phyloP scores from a whole-genome alignment of 2,113 vertebrate species.

The Ceyx margarethae region DNA sequence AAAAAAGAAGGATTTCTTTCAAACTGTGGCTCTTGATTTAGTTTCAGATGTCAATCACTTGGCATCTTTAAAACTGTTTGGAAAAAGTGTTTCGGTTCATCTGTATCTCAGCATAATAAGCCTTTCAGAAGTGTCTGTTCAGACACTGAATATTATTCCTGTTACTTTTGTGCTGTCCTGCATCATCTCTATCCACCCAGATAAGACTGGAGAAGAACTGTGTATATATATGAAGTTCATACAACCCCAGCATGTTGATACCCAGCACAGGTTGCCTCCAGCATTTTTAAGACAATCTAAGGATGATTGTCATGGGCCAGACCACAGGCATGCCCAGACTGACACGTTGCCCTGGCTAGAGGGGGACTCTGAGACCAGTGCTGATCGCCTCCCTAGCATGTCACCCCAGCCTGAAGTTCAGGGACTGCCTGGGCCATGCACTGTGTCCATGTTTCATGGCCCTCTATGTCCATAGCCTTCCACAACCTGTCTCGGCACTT shows the following conservation, averaged over 20 bases:
- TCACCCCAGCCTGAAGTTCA: not conserved
- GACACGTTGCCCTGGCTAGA: not conserved
- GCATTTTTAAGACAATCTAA: not conserved
- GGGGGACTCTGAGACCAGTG: no score
- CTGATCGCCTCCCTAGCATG: not conserved
- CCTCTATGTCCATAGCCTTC: not conserved
- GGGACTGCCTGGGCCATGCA: not conserved
- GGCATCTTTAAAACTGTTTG: slow-evolving; percentile 41
- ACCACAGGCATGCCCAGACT: not conserved
- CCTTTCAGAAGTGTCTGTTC: slow-evolving; percentile 42
- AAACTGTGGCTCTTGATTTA: slow-evolving; percentile 6
- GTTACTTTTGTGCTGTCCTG: not conserved
- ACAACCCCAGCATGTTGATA: not conserved
- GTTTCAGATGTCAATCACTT: slow-evolving; percentile 54
- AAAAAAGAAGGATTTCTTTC: slow-evolving; percentile 37
- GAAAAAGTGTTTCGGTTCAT: slow-evolving; percentile 44
- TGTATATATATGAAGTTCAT: slow-evolving; percentile 12
- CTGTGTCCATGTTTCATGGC: not conserved
- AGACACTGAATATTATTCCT: not conserved
- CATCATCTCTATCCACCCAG: not conserved
- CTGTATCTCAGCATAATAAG: slow-evolving; percentile 31
- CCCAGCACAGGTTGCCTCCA: not conserved
- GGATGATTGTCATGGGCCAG: not conserved
- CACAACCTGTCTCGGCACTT: not conserved
- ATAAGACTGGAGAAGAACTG: not conserved